These are phyloP conservation scores for Geotrupes spiniger DNA, from an alignment of 2,888 invertebrate genomes.

Conservation along the genomic window DNA sequence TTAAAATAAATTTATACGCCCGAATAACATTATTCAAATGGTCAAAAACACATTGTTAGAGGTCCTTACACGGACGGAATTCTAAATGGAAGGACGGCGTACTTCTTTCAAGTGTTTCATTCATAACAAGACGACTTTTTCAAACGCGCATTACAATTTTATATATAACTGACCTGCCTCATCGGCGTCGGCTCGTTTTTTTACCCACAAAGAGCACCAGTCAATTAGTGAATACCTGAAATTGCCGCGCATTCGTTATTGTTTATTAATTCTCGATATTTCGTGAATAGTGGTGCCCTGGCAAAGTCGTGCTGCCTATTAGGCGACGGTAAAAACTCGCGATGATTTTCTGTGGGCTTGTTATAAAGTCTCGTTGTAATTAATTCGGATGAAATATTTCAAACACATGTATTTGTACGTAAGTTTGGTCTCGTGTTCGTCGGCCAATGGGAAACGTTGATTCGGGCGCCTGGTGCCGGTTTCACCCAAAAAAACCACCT, in stretches of 20 bases:
- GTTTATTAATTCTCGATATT: conserved; percentile 3
- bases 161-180: conserved; percentile 16
- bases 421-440: conserved; percentile 42
- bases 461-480: conserved; percentile 42
- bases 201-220: conserved; percentile 2
- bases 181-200: conserved; percentile 4
- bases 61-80: conserved; percentile 16
- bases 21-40: conserved; percentile 19
- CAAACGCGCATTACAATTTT: conserved; percentile 13
- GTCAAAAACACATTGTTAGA: conserved; percentile 22
- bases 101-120: conserved; percentile 17
- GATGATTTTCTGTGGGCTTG: no score
- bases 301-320: no score
- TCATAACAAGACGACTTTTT: conserved; percentile 17
- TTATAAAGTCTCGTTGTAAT: not conserved
- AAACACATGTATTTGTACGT: conserved; percentile 20
- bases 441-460: conserved; percentile 42
- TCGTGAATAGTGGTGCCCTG: no score
- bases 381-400: conserved; percentile 3
- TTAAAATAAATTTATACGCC: conserved; percentile 22
- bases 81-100: conserved; percentile 12
- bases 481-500: conserved; percentile 42
- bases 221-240: not conserved
- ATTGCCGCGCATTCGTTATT: not conserved
- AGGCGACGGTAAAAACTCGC: no score